Base-by-base conservation (phyloP, 2,888 invertebrate species). In the Melieria crassipennis region DNA sequence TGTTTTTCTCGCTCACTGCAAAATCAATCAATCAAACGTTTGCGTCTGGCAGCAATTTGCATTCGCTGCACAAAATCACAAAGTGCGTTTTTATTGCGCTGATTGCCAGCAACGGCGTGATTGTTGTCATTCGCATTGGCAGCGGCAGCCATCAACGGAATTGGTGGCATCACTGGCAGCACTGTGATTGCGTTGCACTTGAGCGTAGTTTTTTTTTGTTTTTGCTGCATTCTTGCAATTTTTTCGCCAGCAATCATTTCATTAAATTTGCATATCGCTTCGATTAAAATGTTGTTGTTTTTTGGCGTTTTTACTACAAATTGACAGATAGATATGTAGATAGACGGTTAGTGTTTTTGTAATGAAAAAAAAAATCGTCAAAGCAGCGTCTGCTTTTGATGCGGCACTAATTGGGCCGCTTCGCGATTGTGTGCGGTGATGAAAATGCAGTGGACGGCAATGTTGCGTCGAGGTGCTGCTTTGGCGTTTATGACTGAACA, bases 231-330 rank as follows among this genome's bases (percentile, higher is more conserved):
- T 56, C 48, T 45, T 48, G 43, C 58, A 58, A 7, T 46, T 65
- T 70, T 63, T 52, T 62, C 13, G 4, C 2, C 30, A 30, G 30
- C 42, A 50, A 30, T 30, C 30, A n/a, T 68, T 68, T 58, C 50
- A 71, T 69, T 68, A 69, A 69, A 72, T 73, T 75, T 75, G 72
- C 75, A 75, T 73, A 71, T 55, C 57, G 46, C 48, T 62, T 65
- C 45, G 48, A 63, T 66, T 67, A 56, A 63, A 55, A 56, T 47
- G 10, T 64, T 30, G 30, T 30, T 46, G 30, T 67, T 69, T 48
- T 13, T 47, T 13, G 5, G 30, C n/a, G 13, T 71, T 52, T 62
- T 70, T 42, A 30, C 30, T 30, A 30, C 30, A 30, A 30, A 30
- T 30, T 30, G 30, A 30, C 30, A 30, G 30, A 30, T 2, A 30